phyloP scores from a whole-genome alignment of 2,797 vertebrate species.

The Adelosebastes latens region DNA sequence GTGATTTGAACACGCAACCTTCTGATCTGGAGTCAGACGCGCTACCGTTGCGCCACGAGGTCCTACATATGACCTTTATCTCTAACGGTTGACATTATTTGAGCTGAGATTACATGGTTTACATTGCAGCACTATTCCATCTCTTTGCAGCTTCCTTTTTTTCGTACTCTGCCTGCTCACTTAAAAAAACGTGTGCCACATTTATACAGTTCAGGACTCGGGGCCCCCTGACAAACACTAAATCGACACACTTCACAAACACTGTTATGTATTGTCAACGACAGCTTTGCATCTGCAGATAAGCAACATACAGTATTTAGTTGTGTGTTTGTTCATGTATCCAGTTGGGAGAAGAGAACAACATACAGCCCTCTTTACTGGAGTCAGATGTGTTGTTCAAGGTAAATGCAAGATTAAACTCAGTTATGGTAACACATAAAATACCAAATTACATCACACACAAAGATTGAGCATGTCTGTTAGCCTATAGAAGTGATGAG shows the following conservation, averaged over 20 bases:
- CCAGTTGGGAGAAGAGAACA: background rate
- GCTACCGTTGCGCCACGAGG: conserved; percentile 21
- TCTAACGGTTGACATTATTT: no score
- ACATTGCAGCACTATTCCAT: background rate
- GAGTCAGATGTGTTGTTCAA: background rate
- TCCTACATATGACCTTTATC: rapidly evolving
- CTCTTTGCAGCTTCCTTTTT: background rate
- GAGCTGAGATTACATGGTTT: background rate
- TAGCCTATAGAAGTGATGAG: background rate
- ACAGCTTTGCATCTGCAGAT: background rate
- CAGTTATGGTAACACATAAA: background rate
- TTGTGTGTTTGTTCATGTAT: background rate
- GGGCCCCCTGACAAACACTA: background rate
- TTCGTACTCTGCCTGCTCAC: background rate
- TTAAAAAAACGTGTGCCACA: background rate
- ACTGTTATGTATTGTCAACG: background rate
- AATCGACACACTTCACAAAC: background rate
- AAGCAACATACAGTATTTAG: no score
- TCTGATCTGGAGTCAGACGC: conserved; percentile 42
- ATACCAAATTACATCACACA: background rate
- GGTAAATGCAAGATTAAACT: background rate
- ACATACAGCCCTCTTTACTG: background rate
- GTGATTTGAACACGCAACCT: conserved; percentile 41
- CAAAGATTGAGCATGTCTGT: background rate
- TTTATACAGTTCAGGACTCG: background rate